phyloP scores from a whole-genome alignment of 2,797 vertebrate species.

The Cuculus canorus region DNA sequence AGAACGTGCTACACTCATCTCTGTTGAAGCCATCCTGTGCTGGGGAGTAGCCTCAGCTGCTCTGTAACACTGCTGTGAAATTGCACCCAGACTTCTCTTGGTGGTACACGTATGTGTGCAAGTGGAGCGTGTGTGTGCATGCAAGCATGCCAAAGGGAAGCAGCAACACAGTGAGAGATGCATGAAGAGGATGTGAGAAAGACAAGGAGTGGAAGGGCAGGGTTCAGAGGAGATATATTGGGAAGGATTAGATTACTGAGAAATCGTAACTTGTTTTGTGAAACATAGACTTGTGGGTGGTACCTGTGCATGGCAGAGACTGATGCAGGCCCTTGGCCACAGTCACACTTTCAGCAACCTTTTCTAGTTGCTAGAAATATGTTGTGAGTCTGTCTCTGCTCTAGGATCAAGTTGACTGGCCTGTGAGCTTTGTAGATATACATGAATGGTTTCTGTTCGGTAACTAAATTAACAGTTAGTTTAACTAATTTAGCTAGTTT shows the following conservation, averaged over 20 bases:
- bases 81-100: not conserved
- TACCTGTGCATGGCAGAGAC: not conserved
- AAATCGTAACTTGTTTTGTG: not conserved
- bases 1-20: not conserved
- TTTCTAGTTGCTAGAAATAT: not conserved
- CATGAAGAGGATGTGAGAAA: not conserved
- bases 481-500: not conserved
- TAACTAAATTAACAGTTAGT: not conserved
- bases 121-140: fast-evolving
- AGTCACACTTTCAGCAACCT: not conserved
- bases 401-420: not conserved
- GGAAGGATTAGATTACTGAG: not conserved
- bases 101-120: fast-evolving
- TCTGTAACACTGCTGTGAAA: not conserved
- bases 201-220: fast-evolving
- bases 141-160: fast-evolving
- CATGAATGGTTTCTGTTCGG: not conserved
- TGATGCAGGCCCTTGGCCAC: not conserved
- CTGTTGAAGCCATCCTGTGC: not conserved
- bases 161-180: not conserved
- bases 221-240: not conserved
- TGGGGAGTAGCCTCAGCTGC: not conserved
- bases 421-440: not conserved
- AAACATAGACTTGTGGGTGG: not conserved
- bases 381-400: not conserved